These are phyloP conservation scores for Arctopsyche grandis DNA, from an alignment of 1,140 invertebrate genomes.

Conservation along the genomic window DNA sequence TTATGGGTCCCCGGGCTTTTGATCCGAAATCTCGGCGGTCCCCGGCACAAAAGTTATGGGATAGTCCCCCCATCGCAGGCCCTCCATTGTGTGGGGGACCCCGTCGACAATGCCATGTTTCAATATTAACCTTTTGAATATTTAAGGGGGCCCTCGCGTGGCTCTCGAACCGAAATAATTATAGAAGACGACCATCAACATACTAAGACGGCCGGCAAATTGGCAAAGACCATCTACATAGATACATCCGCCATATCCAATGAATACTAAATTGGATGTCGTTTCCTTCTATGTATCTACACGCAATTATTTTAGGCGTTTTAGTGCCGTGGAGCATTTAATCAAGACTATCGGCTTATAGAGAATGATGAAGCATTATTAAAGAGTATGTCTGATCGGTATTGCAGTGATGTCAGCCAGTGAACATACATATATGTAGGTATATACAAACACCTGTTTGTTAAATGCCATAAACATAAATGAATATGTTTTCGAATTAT, in stretches of 20 bases:
- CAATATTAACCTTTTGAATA: constrained; percentile 49
- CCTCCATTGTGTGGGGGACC: not conserved
- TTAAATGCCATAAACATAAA: no score
- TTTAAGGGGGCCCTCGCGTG: constrained; percentile 29
- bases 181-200: constrained; percentile 8
- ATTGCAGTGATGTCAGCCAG: no score
- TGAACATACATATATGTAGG: no score
- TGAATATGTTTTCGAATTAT: no score
- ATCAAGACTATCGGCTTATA: no score
- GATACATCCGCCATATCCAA: not conserved
- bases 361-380: no score
- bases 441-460: no score
- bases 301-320: not conserved
- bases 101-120: constrained; percentile 35
- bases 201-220: constrained; percentile 30
- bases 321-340: no score
- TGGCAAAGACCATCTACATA: constrained; percentile 10
- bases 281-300: not conserved
- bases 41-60: constrained; percentile 23
- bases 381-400: no score
- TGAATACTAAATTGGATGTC: constrained; percentile 32
- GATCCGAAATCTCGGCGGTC: constrained; percentile 34
- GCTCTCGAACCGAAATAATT: constrained; percentile 45
- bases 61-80: not conserved
- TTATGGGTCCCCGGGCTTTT: constrained; percentile 34